phyloP scores from a whole-genome alignment of 2,113 vertebrate species.

The Peromyscus polionotus region DNA sequence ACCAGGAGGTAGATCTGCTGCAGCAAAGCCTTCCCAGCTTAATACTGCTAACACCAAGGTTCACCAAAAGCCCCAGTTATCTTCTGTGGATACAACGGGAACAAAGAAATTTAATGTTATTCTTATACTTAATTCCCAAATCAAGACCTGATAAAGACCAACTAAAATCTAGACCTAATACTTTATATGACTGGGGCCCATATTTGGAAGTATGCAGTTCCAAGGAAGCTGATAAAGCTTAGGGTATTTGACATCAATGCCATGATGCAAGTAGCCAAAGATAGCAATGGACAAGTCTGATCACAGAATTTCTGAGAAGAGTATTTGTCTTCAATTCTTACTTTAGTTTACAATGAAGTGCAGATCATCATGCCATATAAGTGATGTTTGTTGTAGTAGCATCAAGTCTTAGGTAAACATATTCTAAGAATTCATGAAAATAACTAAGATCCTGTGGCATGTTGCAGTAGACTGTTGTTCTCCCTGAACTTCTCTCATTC shows the following conservation, averaged over 20 bases:
- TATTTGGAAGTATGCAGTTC: background rate
- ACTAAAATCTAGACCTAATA: background rate
- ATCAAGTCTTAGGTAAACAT: background rate
- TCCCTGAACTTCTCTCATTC: background rate
- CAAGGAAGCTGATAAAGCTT: background rate
- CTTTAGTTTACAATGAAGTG: background rate
- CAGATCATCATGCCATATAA: background rate
- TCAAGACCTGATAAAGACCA: background rate
- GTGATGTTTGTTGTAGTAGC: background rate
- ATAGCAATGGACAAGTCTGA: background rate
- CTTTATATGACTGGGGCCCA: background rate
- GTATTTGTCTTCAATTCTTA: background rate
- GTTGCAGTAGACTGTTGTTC: rapidly evolving
- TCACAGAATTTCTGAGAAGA: background rate
- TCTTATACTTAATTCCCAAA: background rate
- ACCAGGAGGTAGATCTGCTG: background rate
- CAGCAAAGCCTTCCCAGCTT: background rate
- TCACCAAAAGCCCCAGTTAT: background rate
- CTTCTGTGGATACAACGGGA: background rate
- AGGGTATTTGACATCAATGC: background rate
- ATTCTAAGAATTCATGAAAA: background rate
- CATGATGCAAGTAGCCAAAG: background rate
- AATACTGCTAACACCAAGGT: background rate
- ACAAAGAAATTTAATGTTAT: background rate
- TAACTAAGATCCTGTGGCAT: rapidly evolving